Base-by-base conservation (phyloP, 2,797 vertebrate genomes). In the Neomorphus geoffroyi region DNA sequence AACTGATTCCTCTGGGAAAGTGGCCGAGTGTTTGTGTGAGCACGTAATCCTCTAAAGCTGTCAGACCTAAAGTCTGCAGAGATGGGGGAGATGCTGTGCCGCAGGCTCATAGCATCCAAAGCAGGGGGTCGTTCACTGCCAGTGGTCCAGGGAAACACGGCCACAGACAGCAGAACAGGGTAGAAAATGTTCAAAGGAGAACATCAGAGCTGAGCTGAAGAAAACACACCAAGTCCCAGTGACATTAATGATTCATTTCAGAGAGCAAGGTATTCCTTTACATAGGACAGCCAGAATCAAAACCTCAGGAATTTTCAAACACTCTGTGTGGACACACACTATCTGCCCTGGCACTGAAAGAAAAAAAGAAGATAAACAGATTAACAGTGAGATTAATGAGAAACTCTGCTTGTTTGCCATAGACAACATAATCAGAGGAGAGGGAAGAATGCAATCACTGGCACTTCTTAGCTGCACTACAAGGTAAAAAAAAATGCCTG, bases 231-330 rank as follows among this genome's bases (percentile, higher is more conserved):
- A n/a, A n/a, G 35, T 88, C 86, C 77, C 74, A 70, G 18, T 69
- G 67, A 93, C 92, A 94, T 65, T 39, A 79, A 87, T 85, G 87
- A 61, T 24, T 86, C 14, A 61, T 93, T 91, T 75, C 67, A 54
- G 62, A 54, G 11, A 33, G 26, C 33, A 57, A 60, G 37, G 14
- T 45, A 18, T 26, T 80, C 84, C 30, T 70, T 81, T 73, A n/a
- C 7, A 15, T 32, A 57, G 37, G 61, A 80, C 80, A 65, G 19
- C 4, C 41, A 72, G 27, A 84, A 61, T 75, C 18, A 67, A 81
- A 74, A 64, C 12, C 30, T 35, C 12, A 1, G 22, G 26, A 69
- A 65, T 56, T 85, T 79, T 79, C 51, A 66, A 33, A 78, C 30
- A 28, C 39, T 33, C 6, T 22, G 13, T 1, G 0, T 26, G 18